Conservation (phyloP, 2,113 vertebrate species). For the Ursus arctos region DNA sequence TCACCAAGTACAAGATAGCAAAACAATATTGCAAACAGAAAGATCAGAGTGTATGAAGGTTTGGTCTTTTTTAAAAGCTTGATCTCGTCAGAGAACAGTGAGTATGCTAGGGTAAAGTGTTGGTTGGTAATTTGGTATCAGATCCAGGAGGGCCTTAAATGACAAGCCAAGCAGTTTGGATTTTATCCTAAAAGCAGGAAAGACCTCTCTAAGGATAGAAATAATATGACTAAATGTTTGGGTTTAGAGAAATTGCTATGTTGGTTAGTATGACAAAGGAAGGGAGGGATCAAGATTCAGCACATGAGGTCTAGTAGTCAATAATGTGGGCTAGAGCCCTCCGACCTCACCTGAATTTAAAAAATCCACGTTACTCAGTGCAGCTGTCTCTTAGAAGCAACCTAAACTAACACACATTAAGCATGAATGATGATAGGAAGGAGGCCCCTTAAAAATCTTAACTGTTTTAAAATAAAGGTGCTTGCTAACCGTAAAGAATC, state of each 20-base stretch:
- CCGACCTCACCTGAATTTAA: not conserved
- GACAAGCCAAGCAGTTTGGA: conserved; percentile 17
- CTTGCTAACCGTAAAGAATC: not conserved
- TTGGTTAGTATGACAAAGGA: not conserved
- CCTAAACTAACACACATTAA: not conserved
- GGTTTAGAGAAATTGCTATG: not conserved
- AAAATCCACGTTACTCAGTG: not conserved
- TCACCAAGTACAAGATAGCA: not conserved
- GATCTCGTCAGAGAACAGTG: not conserved
- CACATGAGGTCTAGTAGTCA: not conserved
- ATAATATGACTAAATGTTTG: not conserved
- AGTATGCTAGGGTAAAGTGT: not conserved
- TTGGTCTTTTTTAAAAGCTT: conserved; percentile 41
- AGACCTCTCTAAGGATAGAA: conserved; percentile 43
- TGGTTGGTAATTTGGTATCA: conserved; percentile 26
- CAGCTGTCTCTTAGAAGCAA: not conserved
- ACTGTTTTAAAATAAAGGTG: conserved; percentile 53
- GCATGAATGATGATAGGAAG: not conserved
- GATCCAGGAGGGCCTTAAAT: not conserved
- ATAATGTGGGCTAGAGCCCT: not conserved
- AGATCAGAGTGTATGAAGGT: not conserved
- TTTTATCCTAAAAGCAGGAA: conserved; percentile 56
- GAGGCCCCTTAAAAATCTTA: not conserved
- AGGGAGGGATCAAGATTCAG: not conserved
- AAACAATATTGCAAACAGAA: conserved; percentile 1